Evolutionary conservation across 2,113 vertebrate species (phyloP).

Genomic region (Gnathonemus echidnorhynchus): DNA sequence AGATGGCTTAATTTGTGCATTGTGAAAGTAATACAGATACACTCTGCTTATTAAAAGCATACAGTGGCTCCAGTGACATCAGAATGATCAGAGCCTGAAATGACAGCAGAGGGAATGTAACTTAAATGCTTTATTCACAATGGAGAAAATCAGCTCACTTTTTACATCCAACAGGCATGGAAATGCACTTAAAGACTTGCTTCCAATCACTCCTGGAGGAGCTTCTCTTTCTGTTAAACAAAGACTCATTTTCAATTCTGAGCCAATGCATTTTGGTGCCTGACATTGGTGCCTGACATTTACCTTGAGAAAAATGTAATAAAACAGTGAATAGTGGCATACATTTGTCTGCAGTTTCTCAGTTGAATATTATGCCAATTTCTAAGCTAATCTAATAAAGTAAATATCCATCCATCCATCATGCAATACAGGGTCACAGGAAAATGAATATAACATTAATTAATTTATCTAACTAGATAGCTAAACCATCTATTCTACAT

Average conservation of each 20-base stretch:
- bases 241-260: not conserved
- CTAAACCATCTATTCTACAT: not conserved
- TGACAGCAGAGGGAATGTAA: not conserved
- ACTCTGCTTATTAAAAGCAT: not conserved
- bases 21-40: not conserved
- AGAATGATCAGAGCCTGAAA: not conserved
- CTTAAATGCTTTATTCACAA: not conserved
- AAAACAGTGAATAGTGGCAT: not conserved
- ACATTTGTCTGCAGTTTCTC: not conserved
- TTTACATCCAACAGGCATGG: not conserved
- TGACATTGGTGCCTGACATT: not conserved
- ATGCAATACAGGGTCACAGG: not conserved
- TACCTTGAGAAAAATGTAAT: not conserved
- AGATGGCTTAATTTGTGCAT: not conserved
- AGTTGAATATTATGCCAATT: not conserved
- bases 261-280: not conserved
- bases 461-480: not conserved
- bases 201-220: not conserved
- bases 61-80: not conserved
- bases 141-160: not conserved
- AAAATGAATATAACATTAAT: not conserved
- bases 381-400: not conserved
- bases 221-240: not conserved
- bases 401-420: not conserved
- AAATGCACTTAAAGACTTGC: not conserved